Base-by-base conservation (phyloP, 2,113 vertebrate genomes). In the Nyctereutes procyonoides region DNA sequence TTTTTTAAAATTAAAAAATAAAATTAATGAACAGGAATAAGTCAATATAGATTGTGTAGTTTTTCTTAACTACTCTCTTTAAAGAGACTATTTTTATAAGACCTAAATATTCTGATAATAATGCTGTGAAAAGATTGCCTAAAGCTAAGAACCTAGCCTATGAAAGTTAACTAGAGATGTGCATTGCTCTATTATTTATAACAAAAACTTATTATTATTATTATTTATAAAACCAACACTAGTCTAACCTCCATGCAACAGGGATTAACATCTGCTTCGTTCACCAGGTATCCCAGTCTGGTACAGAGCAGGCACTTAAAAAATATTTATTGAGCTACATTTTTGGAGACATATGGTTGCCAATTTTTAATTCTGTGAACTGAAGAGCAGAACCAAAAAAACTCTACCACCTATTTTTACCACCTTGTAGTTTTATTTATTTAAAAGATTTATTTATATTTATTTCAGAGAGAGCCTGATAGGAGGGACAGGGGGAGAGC, bases 291-390 rank as follows among this genome's bases (percentile, higher is more conserved):
- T 17, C 32, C 8, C 65, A 92, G 76, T n/a, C 60, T 62, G 60
- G 69, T 28, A 93, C 22, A 90, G 17, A 32, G 35, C 0, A 94
- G 81, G n/a, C 15, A 83, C 30, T 58, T 81, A 87, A 56, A 69
- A 62, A 69, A 28, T 91, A 95, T 35, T 84, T 55, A 62, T n/a
- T 96, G 43, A 84, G 74, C 0, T 96, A 35, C 81, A 96, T 62
- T 83, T 67, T 28, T 76, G 38, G 7, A 28, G 63, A 81, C 26
- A 55, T 10, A 88, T 5, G 12, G 69, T 30, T 83, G 43, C 24
- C 62, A 82, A 96, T 32, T 83, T 94, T 95, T 96, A 69, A 51
- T 76, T 88, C 76, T 58, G 51, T 87, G 55, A 93, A 62, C 15
- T 88, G 17, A 90, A 86, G 20, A 90, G 55, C 48, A 71, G 55